Percentiles rank a stretch among this genome's conserved stretches.
These are phyloP conservation scores for Drosophila murphyi DNA, from an alignment of 1,140 invertebrate species.

Conservation along the genomic window DNA sequence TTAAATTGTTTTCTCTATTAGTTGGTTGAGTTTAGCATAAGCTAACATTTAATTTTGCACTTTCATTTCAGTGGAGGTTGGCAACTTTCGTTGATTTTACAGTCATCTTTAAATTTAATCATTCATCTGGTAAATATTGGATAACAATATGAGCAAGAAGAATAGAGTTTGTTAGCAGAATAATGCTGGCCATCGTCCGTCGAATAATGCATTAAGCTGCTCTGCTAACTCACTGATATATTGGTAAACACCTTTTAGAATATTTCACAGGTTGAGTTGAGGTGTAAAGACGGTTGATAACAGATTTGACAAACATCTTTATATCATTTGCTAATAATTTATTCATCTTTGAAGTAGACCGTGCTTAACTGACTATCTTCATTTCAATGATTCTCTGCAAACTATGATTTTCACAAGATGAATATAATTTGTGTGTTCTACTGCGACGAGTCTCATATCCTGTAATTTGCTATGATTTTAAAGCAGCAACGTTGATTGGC, in stretches of 20 bases:
- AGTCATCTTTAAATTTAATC: too few species aligned
- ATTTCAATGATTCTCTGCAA: background rate
- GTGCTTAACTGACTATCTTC: background rate
- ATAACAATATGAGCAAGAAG: background rate
- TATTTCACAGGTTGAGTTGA: background rate
- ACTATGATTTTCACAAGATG: conserved; percentile 18
- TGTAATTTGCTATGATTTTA: conserved; percentile 49
- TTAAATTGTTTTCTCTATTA: background rate
- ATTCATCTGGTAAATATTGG: background rate
- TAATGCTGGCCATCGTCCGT: background rate
- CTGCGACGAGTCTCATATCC: conserved; percentile 4
- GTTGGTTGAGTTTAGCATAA: too few species aligned
- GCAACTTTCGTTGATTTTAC: background rate
- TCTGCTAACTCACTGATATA: background rate
- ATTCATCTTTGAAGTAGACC: too few species aligned
- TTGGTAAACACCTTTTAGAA: too few species aligned
- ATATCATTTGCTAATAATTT: too few species aligned
- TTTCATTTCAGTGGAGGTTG: too few species aligned
- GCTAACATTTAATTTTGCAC: too few species aligned
- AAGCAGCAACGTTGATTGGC: conserved; percentile 51
- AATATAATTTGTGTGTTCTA: conserved; percentile 24
- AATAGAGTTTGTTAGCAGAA: background rate
- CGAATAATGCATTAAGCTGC: too few species aligned
- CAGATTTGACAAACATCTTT: background rate
- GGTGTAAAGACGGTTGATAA: background rate